Conservation (phyloP, 2,113 vertebrate species). For the Scytalopus superciliaris region DNA sequence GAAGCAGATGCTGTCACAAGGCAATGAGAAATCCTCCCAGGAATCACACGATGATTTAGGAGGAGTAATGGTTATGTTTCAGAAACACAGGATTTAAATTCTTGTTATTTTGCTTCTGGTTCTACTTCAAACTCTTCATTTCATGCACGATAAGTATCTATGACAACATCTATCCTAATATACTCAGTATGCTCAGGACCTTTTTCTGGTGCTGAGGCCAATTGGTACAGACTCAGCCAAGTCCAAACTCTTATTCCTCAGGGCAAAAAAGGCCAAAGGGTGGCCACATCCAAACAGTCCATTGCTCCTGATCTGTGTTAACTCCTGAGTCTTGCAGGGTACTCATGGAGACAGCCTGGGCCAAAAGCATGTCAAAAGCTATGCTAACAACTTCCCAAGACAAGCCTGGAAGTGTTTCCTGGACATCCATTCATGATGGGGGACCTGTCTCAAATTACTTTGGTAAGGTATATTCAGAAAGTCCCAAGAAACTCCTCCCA, state of each 20-base stretch:
- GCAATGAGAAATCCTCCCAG: neutral
- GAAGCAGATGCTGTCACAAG: neutral
- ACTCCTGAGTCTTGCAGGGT: neutral
- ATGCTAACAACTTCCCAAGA: neutral
- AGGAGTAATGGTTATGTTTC: neutral
- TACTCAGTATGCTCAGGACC: neutral
- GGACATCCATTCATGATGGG: neutral
- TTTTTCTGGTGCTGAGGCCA: neutral
- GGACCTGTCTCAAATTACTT: neutral
- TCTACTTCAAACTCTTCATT: neutral
- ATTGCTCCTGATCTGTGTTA: neutral
- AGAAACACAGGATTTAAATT: neutral
- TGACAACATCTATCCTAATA: neutral
- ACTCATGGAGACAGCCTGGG: neutral
- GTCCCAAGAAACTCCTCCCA: neutral
- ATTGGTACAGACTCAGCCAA: neutral
- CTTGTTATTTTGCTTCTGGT: neutral
- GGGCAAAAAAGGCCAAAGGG: neutral
- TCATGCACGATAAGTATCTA: neutral
- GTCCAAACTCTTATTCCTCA: neutral
- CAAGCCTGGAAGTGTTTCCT: neutral
- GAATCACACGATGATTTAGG: neutral
- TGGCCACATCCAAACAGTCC: neutral
- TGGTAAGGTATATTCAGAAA: neutral
- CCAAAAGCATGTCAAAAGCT: neutral